phyloP scores from a whole-genome alignment of 2,888 invertebrate species.

The Synanthedon formicaeformis region DNA sequence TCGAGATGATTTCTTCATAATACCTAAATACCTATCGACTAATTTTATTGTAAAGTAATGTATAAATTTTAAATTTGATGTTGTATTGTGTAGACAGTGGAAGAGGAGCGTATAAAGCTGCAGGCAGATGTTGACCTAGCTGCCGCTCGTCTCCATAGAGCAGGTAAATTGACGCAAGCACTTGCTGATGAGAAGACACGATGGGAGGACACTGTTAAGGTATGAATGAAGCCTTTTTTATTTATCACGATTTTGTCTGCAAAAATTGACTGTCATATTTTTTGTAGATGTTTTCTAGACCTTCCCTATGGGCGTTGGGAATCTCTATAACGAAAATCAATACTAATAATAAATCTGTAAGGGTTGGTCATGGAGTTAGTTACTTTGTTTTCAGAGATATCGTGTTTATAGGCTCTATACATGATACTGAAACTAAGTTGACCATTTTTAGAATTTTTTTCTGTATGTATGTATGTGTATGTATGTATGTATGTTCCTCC shows the following conservation, averaged over 20 bases:
- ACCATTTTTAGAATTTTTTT: too few species aligned
- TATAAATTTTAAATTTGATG: neutral
- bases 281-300: neutral
- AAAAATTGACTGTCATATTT: neutral
- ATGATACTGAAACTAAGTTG: too few species aligned
- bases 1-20: neutral
- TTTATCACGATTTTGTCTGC: neutral
- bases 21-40: neutral
- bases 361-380: too few species aligned
- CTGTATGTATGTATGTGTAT: too few species aligned
- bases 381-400: too few species aligned
- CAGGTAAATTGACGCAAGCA: constrained; percentile 87
- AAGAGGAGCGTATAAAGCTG: constrained; percentile 80
- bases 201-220: constrained; percentile 83
- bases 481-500: too few species aligned
- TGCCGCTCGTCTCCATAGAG: constrained; percentile 81
- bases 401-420: too few species aligned
- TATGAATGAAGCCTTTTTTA: constrained; percentile 23
- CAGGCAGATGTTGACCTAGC: constrained; percentile 83
- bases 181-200: constrained; percentile 87
- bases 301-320: too few species aligned
- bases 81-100: constrained; percentile 63
- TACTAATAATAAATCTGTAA: too few species aligned
- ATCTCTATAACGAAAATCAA: too few species aligned
- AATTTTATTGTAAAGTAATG: neutral